These are phyloP conservation scores for Mormyrus iriodes DNA, from an alignment of 2,113 vertebrate species.

Conservation along the genomic window DNA sequence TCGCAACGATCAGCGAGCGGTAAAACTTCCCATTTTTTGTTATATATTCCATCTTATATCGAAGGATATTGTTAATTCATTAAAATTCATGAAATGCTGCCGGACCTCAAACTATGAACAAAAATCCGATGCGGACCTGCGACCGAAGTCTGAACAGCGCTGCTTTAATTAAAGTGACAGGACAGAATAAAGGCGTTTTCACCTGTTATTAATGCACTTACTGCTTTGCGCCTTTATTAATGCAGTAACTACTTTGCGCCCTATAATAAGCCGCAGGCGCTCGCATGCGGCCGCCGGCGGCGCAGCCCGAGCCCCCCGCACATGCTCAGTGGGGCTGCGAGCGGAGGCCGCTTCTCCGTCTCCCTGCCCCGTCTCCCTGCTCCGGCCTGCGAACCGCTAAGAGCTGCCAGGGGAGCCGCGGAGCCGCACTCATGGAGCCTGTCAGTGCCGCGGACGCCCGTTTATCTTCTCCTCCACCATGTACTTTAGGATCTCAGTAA, in stretches of 20 bases:
- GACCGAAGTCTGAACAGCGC: neutral
- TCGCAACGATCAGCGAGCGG: neutral
- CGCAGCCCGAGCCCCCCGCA: conserved; percentile 29
- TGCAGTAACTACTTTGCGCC: neutral
- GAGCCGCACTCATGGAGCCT: conserved; percentile 51
- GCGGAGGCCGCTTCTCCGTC: conserved; percentile 25
- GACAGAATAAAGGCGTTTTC: neutral
- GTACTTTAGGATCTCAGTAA: conserved; percentile 63
- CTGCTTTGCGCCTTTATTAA: neutral
- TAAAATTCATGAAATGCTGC: neutral
- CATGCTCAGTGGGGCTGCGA: conserved; percentile 44
- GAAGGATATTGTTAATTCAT: neutral
- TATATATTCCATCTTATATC: neutral
- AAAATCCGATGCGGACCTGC: neutral
- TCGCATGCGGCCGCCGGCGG: conserved; percentile 23
- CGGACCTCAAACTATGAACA: neutral
- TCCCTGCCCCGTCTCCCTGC: conserved; percentile 25
- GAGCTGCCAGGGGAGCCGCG: conserved; percentile 25
- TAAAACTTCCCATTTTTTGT: neutral
- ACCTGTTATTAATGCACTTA: neutral
- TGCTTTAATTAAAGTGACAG: neutral
- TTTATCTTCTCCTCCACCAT: conserved; percentile 60
- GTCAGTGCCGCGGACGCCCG: conserved; percentile 34
- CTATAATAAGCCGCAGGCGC: neutral
- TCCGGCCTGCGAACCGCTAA: conserved; percentile 37